Conservation (phyloP, 2,888 invertebrate species). For the Calliopum simillimum region DNA sequence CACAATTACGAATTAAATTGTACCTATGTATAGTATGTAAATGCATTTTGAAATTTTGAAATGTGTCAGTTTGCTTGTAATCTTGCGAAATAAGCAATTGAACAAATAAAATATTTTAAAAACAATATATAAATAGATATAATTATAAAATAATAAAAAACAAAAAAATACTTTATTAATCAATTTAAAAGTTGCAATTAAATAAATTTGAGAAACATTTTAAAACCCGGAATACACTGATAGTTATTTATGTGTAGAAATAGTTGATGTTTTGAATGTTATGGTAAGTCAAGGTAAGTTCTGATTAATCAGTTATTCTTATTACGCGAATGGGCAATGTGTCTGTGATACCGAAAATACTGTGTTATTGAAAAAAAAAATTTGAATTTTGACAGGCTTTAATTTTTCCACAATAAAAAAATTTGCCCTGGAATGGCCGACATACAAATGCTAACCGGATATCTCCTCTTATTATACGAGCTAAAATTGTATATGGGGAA, state of each 20-base stretch:
- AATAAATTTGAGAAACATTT: slow-evolving; percentile 29
- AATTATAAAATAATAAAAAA: slow-evolving; percentile 35
- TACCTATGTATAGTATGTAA: no score
- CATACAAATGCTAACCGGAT: neutral
- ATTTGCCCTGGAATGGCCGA: no score
- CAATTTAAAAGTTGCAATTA: slow-evolving; percentile 27
- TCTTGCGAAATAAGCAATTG: slow-evolving; percentile 45
- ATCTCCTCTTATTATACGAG: no score
- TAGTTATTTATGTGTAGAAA: neutral
- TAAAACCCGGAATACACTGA: slow-evolving; percentile 19
- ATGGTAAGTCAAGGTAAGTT: neutral
- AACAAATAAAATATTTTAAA: slow-evolving; percentile 43
- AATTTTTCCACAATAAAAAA: no score
- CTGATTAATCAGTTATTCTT: neutral
- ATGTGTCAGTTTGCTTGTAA: no score
- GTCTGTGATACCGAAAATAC: neutral
- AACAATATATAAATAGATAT: slow-evolving; percentile 33
- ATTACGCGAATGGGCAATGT: neutral
- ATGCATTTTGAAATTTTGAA: no score
- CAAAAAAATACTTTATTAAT: slow-evolving; percentile 24
- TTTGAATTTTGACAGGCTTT: no score
- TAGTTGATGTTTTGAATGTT: neutral
- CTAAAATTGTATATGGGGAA: no score
- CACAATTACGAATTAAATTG: no score
- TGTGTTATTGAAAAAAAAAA: no score